phyloP scores from a whole-genome alignment of 2,888 invertebrate species.

The Imbricaverruca yamaguchii region DNA sequence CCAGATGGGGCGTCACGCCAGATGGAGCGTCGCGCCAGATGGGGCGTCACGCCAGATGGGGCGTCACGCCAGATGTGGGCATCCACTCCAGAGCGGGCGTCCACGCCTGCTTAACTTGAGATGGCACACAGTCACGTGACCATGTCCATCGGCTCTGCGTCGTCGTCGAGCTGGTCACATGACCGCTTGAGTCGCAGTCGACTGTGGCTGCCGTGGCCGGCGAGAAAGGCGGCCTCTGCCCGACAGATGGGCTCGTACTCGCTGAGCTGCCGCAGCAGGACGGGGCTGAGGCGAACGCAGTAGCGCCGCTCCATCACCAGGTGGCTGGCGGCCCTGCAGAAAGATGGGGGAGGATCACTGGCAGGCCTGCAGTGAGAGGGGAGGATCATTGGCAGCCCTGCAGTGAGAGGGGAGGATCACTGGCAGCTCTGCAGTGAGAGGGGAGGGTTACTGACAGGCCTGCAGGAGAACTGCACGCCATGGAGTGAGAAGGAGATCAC shows the following conservation, averaged over 20 bases:
- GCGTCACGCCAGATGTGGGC: too few relatives aligned
- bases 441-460: too few relatives aligned
- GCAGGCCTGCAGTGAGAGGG: background rate
- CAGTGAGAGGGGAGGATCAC: background rate
- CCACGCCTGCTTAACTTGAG: too few relatives aligned
- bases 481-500: too few relatives aligned
- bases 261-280: slow-evolving; percentile 15
- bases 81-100: too few relatives aligned
- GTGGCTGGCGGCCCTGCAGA: slow-evolving; percentile 3
- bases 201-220: background rate
- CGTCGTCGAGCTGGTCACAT: background rate
- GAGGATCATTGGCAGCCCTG: background rate
- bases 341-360: background rate
- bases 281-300: slow-evolving; percentile 21
- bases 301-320: slow-evolving; percentile 21
- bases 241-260: slow-evolving; percentile 23
- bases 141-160: background rate
- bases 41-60: too few relatives aligned
- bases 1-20: too few relatives aligned
- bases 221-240: background rate
- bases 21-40: too few relatives aligned
- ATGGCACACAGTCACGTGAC: too few relatives aligned
- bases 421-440: too few relatives aligned
- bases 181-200: background rate
- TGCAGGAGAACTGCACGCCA: too few relatives aligned